phyloP scores from a whole-genome alignment of 2,888 invertebrate genomes.

The Thereva nobilitata region DNA sequence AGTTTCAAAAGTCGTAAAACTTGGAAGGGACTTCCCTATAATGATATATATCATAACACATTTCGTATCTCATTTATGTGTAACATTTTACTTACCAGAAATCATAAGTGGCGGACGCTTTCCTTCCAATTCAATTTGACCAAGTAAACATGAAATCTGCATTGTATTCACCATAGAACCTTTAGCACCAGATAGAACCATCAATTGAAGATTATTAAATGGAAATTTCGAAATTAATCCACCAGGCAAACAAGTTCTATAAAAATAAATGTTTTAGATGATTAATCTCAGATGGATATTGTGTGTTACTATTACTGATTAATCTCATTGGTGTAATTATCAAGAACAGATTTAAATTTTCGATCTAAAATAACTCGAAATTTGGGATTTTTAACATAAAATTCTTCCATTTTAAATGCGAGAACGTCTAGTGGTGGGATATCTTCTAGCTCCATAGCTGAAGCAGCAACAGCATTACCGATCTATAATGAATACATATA shows the following conservation, averaged over 20 bases:
- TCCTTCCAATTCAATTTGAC: conserved; percentile 98
- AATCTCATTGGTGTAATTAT: conserved; percentile 86
- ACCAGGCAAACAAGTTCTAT: conserved; percentile 75
- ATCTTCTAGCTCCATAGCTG: conserved; percentile 70
- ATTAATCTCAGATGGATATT: too few species aligned
- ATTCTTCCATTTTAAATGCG: conserved; percentile 70
- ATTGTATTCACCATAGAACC: conserved; percentile 97
- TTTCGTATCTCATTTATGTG: not conserved
- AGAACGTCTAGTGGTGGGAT: conserved; percentile 65
- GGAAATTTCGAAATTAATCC: conserved; percentile 90
- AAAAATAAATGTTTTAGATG: conserved; percentile 37
- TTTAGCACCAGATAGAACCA: conserved; percentile 99
- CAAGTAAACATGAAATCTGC: conserved; percentile 97
- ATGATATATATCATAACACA: not conserved
- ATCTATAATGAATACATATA: conserved; percentile 49
- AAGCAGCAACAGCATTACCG: conserved; percentile 68
- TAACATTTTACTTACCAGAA: conserved; percentile 58
- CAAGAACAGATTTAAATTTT: conserved; percentile 79
- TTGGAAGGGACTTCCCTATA: conserved; percentile 83
- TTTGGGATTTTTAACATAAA: conserved; percentile 71
- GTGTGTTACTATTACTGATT: conserved; percentile 65
- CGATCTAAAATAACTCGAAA: conserved; percentile 81
- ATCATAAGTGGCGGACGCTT: conserved; percentile 94
- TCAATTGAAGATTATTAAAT: conserved; percentile 93
- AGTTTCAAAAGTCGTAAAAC: conserved; percentile 85